phyloP scores from a whole-genome alignment of 2,888 invertebrate genomes.

The Agonopterix subpropinquella region DNA sequence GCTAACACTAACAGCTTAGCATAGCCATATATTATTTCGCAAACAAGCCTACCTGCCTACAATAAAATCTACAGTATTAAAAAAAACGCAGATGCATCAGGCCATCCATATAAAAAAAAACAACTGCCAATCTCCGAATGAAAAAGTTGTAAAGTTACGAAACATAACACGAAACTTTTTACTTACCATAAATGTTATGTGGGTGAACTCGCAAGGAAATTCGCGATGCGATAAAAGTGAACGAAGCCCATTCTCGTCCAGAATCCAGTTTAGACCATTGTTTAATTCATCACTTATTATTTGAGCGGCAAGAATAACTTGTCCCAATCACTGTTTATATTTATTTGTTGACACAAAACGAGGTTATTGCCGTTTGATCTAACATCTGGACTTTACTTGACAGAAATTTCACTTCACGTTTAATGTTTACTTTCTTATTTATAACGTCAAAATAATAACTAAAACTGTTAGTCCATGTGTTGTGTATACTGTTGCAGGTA shows the following conservation, averaged over 20 bases:
- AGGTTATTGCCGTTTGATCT: constrained; percentile 54
- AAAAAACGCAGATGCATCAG: too few species aligned
- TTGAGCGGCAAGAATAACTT: constrained; percentile 41
- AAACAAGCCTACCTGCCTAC: constrained; percentile 7
- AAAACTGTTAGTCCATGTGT: neutral
- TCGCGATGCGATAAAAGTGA: constrained; percentile 44
- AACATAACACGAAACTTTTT: constrained; percentile 64
- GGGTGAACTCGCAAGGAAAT: constrained; percentile 60
- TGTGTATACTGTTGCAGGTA: neutral
- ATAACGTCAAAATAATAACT: neutral
- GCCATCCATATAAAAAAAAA: too few species aligned
- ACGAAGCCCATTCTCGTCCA: constrained; percentile 60
- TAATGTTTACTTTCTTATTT: constrained; percentile 10
- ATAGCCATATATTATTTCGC: constrained; percentile 13
- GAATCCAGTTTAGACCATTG: constrained; percentile 59
- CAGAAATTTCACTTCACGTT: constrained; percentile 54
- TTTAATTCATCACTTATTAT: constrained; percentile 65
- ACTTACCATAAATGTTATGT: constrained; percentile 71
- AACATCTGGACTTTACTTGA: constrained; percentile 55
- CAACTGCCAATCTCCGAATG: constrained; percentile 11
- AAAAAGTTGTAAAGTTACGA: constrained; percentile 55
- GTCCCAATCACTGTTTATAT: constrained; percentile 63
- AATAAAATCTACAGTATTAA: too few species aligned
- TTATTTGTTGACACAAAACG: constrained; percentile 67
- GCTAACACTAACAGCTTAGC: constrained; percentile 10